Percentiles rank a stretch among this genome's conserved stretches.
phyloP scores from a whole-genome alignment of 2,113 vertebrate species.

The Naja naja region DNA sequence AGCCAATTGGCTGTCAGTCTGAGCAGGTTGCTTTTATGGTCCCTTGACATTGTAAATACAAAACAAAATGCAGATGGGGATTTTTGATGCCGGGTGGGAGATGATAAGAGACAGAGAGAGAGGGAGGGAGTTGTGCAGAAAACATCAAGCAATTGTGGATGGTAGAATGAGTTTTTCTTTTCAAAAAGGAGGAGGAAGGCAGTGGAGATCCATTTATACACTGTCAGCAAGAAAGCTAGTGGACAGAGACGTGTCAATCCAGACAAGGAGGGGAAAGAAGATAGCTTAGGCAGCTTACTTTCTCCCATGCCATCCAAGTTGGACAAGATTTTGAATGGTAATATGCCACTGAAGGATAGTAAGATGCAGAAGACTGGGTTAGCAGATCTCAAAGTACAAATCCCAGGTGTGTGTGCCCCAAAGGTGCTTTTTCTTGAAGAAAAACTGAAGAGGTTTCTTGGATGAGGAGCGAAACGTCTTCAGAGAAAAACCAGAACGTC shows the following conservation, averaged over 20 bases:
- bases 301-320: neutral
- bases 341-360: neutral
- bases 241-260: neutral
- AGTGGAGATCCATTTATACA: neutral
- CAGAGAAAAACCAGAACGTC: too few species aligned
- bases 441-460: too few species aligned
- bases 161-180: neutral
- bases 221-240: neutral
- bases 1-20: conserved; percentile 28
- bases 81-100: neutral
- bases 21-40: conserved; percentile 1
- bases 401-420: neutral
- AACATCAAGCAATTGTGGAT: neutral
- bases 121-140: neutral
- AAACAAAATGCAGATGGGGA: neutral
- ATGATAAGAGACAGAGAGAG: neutral
- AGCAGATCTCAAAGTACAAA: neutral
- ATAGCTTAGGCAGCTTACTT: neutral
- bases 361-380: neutral
- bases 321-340: neutral
- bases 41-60: neutral
- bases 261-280: neutral
- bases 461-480: too few species aligned
- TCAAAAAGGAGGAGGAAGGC: neutral
- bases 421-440: too few species aligned